Conservation (phyloP, 2,888 invertebrate genomes). For the Ophioninae sp. region DNA sequence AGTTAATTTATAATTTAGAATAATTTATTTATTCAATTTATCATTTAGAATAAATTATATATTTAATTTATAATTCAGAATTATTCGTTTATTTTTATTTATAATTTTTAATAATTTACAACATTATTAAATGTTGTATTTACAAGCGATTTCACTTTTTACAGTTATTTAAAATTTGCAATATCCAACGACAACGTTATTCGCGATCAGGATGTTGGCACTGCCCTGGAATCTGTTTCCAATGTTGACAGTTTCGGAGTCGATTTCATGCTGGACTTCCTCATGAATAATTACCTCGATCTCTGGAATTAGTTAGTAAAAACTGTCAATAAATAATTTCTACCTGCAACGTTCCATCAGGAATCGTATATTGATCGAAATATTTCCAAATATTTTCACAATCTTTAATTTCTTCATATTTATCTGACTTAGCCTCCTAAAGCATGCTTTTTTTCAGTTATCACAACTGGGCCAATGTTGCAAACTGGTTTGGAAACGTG, state of each 20-base stretch:
- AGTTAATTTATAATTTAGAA: too few species aligned
- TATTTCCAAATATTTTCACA: not conserved
- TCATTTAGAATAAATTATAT: not conserved
- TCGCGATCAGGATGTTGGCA: constrained; percentile 78
- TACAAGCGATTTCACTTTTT: constrained; percentile 6
- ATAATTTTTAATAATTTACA: not conserved
- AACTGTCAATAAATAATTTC: not conserved
- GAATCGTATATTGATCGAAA: not conserved
- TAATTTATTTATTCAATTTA: not conserved
- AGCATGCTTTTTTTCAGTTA: constrained; percentile 64
- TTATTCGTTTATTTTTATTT: not conserved
- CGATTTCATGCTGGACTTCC: constrained; percentile 65
- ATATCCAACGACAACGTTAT: constrained; percentile 65
- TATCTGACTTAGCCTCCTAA: not conserved
- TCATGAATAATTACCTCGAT: constrained; percentile 62
- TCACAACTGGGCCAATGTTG: constrained; percentile 68
- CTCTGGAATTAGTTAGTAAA: constrained; percentile 70
- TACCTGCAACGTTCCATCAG: not conserved
- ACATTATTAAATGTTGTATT: not conserved
- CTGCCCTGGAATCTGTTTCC: constrained; percentile 78
- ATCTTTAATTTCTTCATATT: not conserved
- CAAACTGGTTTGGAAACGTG: constrained; percentile 64
- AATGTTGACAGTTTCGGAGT: constrained; percentile 71
- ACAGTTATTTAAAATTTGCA: constrained; percentile 63
- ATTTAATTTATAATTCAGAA: not conserved